Conservation (phyloP, 2,113 vertebrate genomes). For the Chunga burmeisteri region DNA sequence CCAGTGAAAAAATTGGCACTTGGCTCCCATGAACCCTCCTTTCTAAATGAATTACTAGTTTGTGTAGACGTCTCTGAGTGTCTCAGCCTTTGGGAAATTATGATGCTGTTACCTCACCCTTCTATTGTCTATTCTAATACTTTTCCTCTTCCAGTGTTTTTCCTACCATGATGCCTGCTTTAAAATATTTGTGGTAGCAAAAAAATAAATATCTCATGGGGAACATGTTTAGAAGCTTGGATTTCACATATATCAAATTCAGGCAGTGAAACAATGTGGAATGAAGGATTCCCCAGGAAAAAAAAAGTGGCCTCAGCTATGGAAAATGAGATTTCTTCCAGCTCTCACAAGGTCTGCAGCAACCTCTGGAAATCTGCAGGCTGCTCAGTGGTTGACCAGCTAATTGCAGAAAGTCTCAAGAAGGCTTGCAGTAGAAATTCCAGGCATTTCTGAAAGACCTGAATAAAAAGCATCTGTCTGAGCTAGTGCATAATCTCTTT, state of each 20-base stretch:
- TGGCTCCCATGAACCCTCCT: background rate
- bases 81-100: background rate
- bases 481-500: conserved; percentile 8
- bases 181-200: conserved; percentile 13
- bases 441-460: conserved; percentile 34
- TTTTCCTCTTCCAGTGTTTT: background rate
- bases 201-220: background rate
- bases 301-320: background rate
- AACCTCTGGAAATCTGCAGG: background rate
- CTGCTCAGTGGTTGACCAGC: background rate
- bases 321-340: conserved; percentile 24
- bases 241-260: conserved; percentile 8
- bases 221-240: background rate
- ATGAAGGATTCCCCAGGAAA: background rate
- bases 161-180: background rate
- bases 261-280: background rate
- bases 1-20: background rate
- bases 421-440: conserved; percentile 37
- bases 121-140: background rate
- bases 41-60: background rate
- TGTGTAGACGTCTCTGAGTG: background rate
- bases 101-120: background rate
- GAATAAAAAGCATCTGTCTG: conserved; percentile 45
- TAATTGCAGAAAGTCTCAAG: background rate
- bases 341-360: background rate